A percentile compares a stretch with the other conserved stretches of the same genome.
phyloP scores from a whole-genome alignment of 2,888 invertebrate species.

The Eupithecia dodoneata region DNA sequence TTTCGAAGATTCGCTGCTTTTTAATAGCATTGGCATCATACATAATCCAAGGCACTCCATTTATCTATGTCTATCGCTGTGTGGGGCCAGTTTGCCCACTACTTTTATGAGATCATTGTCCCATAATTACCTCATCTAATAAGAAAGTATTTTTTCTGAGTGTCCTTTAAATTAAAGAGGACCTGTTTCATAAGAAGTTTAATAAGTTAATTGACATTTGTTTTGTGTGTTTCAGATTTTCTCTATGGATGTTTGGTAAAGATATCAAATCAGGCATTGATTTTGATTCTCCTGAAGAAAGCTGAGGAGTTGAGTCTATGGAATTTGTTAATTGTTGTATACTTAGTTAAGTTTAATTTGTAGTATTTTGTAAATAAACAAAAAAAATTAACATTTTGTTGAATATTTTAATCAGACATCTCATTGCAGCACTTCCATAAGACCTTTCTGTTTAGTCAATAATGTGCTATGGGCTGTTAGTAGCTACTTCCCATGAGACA shows the following conservation, averaged over 20 bases:
- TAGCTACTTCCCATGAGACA: neutral
- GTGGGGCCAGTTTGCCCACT: neutral
- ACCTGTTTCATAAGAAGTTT: neutral
- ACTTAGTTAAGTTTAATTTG: neutral
- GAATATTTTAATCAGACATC: neutral
- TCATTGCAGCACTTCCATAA: neutral
- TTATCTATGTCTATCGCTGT: too few relatives aligned
- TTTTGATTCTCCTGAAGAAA: conserved; percentile 22
- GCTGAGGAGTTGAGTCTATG: conserved; percentile 20
- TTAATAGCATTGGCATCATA: too few relatives aligned
- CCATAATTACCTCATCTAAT: too few relatives aligned
- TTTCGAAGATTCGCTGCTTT: too few relatives aligned
- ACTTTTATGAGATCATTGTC: too few relatives aligned
- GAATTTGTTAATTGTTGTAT: neutral
- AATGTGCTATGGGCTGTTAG: neutral
- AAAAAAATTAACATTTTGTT: neutral
- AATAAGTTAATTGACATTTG: neutral
- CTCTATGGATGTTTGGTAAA: conserved; percentile 52
- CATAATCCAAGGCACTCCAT: too few relatives aligned
- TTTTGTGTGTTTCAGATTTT: conserved; percentile 51
- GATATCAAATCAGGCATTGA: conserved; percentile 29
- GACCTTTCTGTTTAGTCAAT: neutral
- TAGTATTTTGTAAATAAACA: neutral
- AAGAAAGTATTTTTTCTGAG: neutral
- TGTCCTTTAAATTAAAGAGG: neutral